Evolutionary conservation across 2,113 vertebrate species (phyloP).

Genomic region (Anseranas semipalmata): DNA sequence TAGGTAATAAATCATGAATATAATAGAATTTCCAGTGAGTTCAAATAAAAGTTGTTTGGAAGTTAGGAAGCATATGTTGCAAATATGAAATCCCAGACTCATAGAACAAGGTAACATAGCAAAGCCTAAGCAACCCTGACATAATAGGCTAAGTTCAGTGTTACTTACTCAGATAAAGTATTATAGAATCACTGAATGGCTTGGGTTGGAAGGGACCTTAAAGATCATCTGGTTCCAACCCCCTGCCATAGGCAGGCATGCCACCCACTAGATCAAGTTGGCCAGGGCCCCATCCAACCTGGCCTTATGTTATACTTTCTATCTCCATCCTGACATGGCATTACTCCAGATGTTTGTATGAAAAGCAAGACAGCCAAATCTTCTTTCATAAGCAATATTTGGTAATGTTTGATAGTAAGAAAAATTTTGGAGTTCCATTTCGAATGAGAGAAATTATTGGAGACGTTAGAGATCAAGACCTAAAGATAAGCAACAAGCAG

Average conservation of each 20-base stretch:
- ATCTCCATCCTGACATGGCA: accelerated
- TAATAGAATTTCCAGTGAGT: not conserved
- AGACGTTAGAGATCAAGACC: not conserved
- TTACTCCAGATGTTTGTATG: not conserved
- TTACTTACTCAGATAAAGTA: not conserved
- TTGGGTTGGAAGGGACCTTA: too few species aligned
- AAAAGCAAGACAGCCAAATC: not conserved
- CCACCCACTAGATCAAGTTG: too few species aligned
- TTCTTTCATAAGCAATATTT: not conserved
- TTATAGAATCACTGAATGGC: too few species aligned
- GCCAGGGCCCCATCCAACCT: too few species aligned
- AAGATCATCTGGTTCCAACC: too few species aligned
- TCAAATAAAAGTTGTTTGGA: not conserved
- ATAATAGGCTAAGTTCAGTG: not conserved
- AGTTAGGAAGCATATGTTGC: not conserved
- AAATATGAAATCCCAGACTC: not conserved
- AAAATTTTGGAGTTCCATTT: not conserved
- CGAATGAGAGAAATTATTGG: not conserved
- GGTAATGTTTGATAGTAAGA: not conserved
- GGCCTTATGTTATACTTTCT: not conserved
- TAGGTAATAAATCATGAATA: not conserved
- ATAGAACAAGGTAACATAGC: not conserved
- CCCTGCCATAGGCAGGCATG: too few species aligned
- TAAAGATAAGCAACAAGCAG: not conserved
- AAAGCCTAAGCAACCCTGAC: not conserved